phyloP scores from a whole-genome alignment of 2,888 invertebrate genomes.

The Drosophila neutralis region DNA sequence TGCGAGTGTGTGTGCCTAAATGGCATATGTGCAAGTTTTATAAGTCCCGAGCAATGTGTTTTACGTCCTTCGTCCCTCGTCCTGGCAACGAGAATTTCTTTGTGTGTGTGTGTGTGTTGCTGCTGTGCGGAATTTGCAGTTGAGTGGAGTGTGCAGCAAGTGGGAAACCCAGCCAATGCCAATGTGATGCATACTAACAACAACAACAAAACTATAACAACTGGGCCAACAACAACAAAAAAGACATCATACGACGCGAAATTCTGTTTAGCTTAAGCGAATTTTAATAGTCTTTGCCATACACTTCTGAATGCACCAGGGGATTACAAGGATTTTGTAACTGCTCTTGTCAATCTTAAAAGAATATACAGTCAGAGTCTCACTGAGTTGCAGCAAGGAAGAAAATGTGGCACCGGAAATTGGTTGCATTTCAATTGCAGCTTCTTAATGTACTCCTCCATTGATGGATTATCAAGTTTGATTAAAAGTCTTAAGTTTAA shows the following conservation, averaged over 20 bases:
- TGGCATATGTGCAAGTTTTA: constrained; percentile 47
- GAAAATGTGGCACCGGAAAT: constrained; percentile 10
- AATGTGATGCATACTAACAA: constrained; percentile 46
- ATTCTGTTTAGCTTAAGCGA: constrained; percentile 56
- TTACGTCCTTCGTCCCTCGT: constrained; percentile 18
- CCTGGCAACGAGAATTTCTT: constrained; percentile 34
- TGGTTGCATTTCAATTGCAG: constrained; percentile 28
- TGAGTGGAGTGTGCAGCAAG: constrained; percentile 4
- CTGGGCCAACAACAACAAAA: constrained; percentile 5
- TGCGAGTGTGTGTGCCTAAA: constrained; percentile 8
- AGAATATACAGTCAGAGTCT: constrained; percentile 7
- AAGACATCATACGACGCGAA: constrained; percentile 31
- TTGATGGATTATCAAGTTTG: background rate
- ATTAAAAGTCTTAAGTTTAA: background rate
- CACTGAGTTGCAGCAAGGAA: constrained; percentile 12
- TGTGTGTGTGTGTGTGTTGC: constrained; percentile 22
- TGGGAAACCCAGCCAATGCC: constrained; percentile 17
- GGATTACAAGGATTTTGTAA: constrained; percentile 39
- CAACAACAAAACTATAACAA: background rate
- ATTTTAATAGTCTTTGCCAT: constrained; percentile 58
- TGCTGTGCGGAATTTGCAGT: constrained; percentile 42
- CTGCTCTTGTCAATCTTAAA: constrained; percentile 2
- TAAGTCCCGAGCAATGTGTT: constrained; percentile 28
- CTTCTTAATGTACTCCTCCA: constrained; percentile 5
- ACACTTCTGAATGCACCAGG: constrained; percentile 46